Evolutionary conservation across 2,113 vertebrate species (phyloP).

Genomic region (Rostratula benghalensis): DNA sequence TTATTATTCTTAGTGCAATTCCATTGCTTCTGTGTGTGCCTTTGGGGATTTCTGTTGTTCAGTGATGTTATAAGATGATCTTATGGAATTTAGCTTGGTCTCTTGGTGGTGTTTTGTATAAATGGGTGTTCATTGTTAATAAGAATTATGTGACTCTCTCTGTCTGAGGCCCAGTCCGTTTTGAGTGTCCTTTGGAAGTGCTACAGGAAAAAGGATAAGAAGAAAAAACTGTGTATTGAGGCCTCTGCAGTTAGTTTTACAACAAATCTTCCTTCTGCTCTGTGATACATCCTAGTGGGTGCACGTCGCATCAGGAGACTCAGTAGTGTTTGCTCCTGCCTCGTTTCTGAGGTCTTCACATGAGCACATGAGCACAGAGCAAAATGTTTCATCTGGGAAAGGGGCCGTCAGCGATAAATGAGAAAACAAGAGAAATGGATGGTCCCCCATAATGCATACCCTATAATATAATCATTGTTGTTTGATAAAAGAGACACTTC

Average conservation of each 20-base stretch:
- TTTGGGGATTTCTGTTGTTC: neutral
- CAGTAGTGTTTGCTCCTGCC: neutral
- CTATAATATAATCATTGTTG: slow-evolving; percentile 63
- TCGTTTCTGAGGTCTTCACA: neutral
- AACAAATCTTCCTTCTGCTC: neutral
- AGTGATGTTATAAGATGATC: neutral
- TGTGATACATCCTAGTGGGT: neutral
- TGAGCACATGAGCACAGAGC: neutral
- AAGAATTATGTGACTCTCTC: neutral
- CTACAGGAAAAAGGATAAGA: accelerated
- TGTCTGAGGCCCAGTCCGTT: neutral
- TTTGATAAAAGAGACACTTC: slow-evolving; percentile 63
- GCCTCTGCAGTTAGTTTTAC: neutral
- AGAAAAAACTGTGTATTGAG: neutral
- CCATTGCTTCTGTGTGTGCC: neutral
- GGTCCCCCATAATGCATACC: slow-evolving; percentile 39
- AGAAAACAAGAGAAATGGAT: slow-evolving; percentile 69
- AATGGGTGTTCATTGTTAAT: accelerated
- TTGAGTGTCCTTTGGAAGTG: neutral
- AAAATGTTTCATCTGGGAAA: neutral
- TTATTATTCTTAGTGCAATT: neutral
- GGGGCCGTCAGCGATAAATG: slow-evolving; percentile 49
- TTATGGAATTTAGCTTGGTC: neutral
- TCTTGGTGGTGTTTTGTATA: neutral
- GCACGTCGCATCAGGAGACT: neutral